A percentile compares a stretch with the other conserved stretches of the same genome.
phyloP scores from a whole-genome alignment of 1,140 invertebrate species.

The Mizuhopecten yessoensis region DNA sequence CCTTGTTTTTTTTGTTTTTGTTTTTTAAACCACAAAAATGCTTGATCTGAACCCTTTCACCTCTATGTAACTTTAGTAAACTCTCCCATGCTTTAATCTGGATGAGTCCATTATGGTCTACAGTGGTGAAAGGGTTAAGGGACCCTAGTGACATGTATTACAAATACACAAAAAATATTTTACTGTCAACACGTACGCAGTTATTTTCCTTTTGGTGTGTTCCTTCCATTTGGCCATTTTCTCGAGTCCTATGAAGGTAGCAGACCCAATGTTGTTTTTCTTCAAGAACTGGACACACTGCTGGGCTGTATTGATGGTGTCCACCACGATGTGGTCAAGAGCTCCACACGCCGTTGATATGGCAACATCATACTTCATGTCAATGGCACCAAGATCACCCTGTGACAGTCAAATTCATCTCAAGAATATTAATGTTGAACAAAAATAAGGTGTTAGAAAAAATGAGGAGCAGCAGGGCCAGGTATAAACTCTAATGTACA shows the following conservation, averaged over 20 bases:
- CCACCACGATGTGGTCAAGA: constrained; percentile 96
- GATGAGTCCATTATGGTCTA: no score
- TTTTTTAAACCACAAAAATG: no score
- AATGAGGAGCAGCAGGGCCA: no score
- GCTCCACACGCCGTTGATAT: constrained; percentile 95
- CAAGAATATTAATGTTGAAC: background rate
- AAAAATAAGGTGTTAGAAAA: no score
- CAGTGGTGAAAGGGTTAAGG: no score
- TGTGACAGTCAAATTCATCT: constrained; percentile 75
- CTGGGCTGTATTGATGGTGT: constrained; percentile 93
- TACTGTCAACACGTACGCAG: constrained; percentile 82
- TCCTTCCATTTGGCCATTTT: constrained; percentile 84
- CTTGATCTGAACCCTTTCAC: no score
- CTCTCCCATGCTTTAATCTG: no score
- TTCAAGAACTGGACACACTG: constrained; percentile 93
- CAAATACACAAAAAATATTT: no score
- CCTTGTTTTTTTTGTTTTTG: no score
- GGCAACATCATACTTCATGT: constrained; percentile 96
- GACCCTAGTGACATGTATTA: no score
- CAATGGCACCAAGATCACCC: constrained; percentile 98
- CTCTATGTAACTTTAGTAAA: no score
- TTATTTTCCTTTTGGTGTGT: constrained; percentile 78
- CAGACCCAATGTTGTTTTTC: constrained; percentile 86
- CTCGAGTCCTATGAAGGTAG: constrained; percentile 87
- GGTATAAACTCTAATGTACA: no score